Evolutionary conservation across 2,797 vertebrate genomes (phyloP).

Genomic region (Diplodus sargus): DNA sequence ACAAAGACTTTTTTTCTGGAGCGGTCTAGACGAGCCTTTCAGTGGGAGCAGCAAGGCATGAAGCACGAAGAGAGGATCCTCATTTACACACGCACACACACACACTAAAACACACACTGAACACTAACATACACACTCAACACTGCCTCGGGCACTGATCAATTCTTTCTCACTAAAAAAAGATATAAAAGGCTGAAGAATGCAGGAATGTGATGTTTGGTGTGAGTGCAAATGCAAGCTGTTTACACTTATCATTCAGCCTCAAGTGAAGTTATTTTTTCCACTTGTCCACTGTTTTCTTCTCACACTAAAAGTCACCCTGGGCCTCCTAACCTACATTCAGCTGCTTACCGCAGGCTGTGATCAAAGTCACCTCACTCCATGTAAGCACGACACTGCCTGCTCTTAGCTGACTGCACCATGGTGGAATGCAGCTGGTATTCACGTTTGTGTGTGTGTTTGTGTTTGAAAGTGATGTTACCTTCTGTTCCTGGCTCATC

Average conservation of each 20-base stretch:
- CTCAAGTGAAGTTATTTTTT: slow-evolving; percentile 27
- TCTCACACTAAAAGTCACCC: slow-evolving; percentile 14
- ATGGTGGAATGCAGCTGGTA: slow-evolving; percentile 47
- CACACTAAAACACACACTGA: slow-evolving; percentile 29
- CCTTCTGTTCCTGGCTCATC: slow-evolving; percentile 94
- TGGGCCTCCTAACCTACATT: slow-evolving; percentile 61
- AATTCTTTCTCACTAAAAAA: slow-evolving; percentile 58
- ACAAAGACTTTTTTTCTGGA: slow-evolving; percentile 74
- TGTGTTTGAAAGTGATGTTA: slow-evolving; percentile 63
- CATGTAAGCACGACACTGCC: slow-evolving; percentile 7
- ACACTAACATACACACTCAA: slow-evolving; percentile 30
- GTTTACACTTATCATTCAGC: slow-evolving; percentile 33
- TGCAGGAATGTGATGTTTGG: slow-evolving; percentile 67
- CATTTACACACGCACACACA: slow-evolving; percentile 39
- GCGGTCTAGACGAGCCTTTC: slow-evolving; percentile 77
- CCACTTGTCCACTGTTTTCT: slow-evolving; percentile 22
- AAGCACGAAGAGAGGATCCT: slow-evolving; percentile 67
- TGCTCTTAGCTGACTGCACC: slow-evolving; percentile 14
- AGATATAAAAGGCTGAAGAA: slow-evolving; percentile 58
- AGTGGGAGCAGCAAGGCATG: slow-evolving; percentile 76
- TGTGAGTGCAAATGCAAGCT: slow-evolving; percentile 50
- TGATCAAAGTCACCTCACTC: slow-evolving; percentile 63
- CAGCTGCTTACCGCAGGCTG: slow-evolving; percentile 53
- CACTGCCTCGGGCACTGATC: slow-evolving; percentile 59
- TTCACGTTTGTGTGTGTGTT: slow-evolving; percentile 37